Evolutionary conservation across 2,888 invertebrate genomes (phyloP), one percentile per base, ranked within the genome.

Genomic region (Rhodophaea formosa): DNA sequence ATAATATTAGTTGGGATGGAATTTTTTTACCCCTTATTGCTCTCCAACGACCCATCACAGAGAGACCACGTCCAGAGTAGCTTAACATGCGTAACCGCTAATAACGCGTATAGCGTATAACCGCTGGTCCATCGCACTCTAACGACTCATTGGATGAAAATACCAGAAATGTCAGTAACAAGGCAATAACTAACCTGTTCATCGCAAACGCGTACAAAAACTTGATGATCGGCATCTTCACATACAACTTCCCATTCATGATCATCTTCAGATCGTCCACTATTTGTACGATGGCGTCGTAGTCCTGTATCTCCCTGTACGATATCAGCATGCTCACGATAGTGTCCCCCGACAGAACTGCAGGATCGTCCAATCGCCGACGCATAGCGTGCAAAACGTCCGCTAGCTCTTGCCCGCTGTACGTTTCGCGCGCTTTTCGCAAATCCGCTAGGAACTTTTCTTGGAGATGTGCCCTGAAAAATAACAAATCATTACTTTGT

Each of bases 141-240:
- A n/a, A n/a, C n/a, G n/a, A n/a, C n/a, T n/a, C n/a, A n/a, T n/a
- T n/a, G n/a, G n/a, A n/a, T n/a, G n/a, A n/a, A n/a, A n/a, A n/a
- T n/a, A n/a, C n/a, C n/a, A n/a, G n/a, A n/a, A n/a, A n/a, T n/a
- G n/a, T n/a, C n/a, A n/a, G n/a, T n/a, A n/a, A n/a, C n/a, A n/a
- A n/a, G n/a, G n/a, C n/a, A n/a, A n/a, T n/a, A n/a, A n/a, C n/a
- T n/a, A 70, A 95, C 95, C 96, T 93, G 87, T 99, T 99, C 66
- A 99, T 92, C 30, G 99, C 99, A 86, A 99, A 99, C 1, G 99
- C 99, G 85, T 98, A 99, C 70, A 98, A 93, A 83, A 97, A 97
- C 82, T 96, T 94, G 75, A 99, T 98, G 64, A 97, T 96, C 14
- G 96, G 96, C 61, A 97, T 97, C 75, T 96, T 96, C 32, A 97